These are phyloP conservation scores for Sebastes alutus DNA, from an alignment of 2,797 vertebrate species.

Conservation along the genomic window DNA sequence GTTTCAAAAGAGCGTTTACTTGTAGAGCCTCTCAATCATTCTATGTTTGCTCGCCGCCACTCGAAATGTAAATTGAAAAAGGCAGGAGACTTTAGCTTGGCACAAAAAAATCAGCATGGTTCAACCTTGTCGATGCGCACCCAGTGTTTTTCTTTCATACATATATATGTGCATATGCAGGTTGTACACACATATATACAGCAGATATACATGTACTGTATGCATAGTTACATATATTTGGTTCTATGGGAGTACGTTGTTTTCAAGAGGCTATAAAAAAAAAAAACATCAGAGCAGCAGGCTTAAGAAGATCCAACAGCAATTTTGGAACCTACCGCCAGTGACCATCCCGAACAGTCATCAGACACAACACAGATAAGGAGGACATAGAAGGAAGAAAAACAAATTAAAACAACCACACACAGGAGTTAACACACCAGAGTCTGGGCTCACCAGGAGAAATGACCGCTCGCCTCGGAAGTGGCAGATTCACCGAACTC, in stretches of 20 bases:
- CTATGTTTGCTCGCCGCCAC: conserved; percentile 44
- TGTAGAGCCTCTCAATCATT: conserved; percentile 70
- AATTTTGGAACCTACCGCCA: conserved; percentile 98
- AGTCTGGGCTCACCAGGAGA: conserved; percentile 88
- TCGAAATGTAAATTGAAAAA: conserved; percentile 67
- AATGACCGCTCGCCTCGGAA: conserved; percentile 84
- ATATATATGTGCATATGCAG: conserved; percentile 84
- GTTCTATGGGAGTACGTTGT: conserved; percentile 87
- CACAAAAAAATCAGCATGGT: conserved; percentile 89
- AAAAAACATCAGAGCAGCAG: conserved; percentile 87
- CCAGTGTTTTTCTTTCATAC: conserved; percentile 82
- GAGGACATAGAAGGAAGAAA: conserved; percentile 99
- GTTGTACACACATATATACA: conserved; percentile 84
- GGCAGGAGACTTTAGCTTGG: conserved; percentile 47
- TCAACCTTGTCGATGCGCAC: conserved; percentile 91
- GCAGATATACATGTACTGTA: conserved; percentile 85
- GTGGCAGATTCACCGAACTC: conserved; percentile 48
- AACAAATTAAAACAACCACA: conserved; percentile 99
- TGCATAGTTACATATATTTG: conserved; percentile 89
- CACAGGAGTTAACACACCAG: conserved; percentile 86
- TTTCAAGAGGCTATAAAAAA: conserved; percentile 86
- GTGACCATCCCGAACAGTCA: conserved; percentile 99
- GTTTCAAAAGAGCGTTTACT: conserved; percentile 57
- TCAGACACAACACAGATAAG: conserved; percentile 99
- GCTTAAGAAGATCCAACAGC: conserved; percentile 91